phyloP scores from a whole-genome alignment of 2,113 vertebrate species.

The Tetraodon nigroviridis region DNA sequence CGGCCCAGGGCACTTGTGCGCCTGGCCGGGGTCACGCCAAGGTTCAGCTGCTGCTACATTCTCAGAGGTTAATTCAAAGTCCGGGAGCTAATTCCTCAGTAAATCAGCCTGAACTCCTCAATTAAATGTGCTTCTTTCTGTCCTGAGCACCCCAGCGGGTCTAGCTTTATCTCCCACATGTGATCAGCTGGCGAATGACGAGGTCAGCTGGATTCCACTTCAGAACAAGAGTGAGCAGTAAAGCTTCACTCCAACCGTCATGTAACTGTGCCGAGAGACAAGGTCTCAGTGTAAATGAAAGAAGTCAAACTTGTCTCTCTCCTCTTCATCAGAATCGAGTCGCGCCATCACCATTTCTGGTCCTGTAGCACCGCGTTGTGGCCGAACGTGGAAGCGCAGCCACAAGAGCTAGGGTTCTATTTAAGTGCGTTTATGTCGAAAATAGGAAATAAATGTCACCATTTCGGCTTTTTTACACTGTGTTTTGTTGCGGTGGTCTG shows the following conservation, averaged over 20 bases:
- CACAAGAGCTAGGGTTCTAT: neutral
- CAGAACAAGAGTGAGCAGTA: constrained; percentile 10
- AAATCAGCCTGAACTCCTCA: constrained; percentile 36
- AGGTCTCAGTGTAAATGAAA: too few species aligned
- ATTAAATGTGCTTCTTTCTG: constrained; percentile 27
- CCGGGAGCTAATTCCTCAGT: constrained; percentile 32
- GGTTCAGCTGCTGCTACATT: constrained; percentile 21
- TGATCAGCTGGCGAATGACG: constrained; percentile 28
- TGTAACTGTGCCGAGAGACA: too few species aligned
- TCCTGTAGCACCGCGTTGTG: constrained; percentile 55
- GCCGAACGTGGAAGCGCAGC: neutral
- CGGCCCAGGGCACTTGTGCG: constrained; percentile 24
- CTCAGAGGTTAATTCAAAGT: constrained; percentile 53
- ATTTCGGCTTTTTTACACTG: neutral
- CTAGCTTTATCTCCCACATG: constrained; percentile 10
- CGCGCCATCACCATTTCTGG: neutral
- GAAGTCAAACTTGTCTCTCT: neutral
- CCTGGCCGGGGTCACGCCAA: constrained; percentile 20
- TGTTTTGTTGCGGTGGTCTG: neutral
- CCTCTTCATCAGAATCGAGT: neutral
- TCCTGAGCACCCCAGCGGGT: constrained; percentile 19
- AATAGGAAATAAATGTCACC: too few species aligned
- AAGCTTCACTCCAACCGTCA: neutral
- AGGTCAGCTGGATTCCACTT: constrained; percentile 25
- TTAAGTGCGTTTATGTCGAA: neutral